A percentile compares a stretch with the other conserved stretches of the same genome.
Evolutionary conservation across 92 coral and sea anemone species (phyloP).

Genomic region (Phenganax marumi): DNA sequence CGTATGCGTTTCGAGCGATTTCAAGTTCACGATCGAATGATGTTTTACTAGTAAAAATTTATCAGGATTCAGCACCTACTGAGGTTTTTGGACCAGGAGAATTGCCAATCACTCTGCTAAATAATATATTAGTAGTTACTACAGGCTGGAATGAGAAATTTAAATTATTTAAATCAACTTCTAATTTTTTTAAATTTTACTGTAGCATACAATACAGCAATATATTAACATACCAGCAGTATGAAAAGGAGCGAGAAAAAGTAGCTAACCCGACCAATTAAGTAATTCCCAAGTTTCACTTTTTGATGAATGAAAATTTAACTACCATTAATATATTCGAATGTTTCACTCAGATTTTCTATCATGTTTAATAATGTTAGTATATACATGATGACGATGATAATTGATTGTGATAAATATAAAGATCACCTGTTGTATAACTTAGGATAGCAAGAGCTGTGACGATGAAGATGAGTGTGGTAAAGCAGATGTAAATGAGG

Average conservation of each 20-base stretch:
- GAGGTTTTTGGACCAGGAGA: no score
- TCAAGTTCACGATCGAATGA: no score
- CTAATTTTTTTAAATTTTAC: no score
- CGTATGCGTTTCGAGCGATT: no score
- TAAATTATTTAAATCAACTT: neutral
- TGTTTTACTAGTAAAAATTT: no score
- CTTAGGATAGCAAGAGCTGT: neutral
- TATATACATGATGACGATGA: neutral
- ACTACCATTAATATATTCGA: neutral
- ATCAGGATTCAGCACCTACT: neutral
- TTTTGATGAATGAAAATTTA: neutral
- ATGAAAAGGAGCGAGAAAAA: no score
- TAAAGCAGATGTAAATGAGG: neutral
- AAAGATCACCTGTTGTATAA: neutral
- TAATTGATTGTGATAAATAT: neutral
- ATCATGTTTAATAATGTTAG: neutral
- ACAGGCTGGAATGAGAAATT: neutral
- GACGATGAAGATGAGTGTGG: conserved; percentile 15
- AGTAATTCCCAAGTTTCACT: no score
- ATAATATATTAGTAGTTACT: neutral
- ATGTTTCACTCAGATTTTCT: neutral
- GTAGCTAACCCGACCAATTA: no score
- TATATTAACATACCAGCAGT: no score
- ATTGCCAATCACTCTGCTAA: neutral
- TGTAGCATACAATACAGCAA: no score